Evolutionary conservation across 2,888 invertebrate genomes (phyloP).

Genomic region (Ectemnius continuus): DNA sequence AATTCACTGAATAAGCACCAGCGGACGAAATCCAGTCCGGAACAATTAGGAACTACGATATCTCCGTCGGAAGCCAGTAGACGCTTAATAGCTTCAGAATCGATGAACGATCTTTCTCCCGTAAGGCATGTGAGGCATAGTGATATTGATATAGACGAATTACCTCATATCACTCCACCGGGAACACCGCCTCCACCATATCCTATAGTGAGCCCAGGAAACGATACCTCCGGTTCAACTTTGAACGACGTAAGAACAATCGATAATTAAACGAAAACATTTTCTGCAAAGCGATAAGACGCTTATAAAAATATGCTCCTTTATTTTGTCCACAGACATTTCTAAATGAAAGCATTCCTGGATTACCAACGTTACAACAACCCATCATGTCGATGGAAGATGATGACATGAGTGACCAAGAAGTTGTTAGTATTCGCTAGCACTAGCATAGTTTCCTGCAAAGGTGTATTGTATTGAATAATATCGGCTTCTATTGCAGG

Average conservation of each 20-base stretch:
- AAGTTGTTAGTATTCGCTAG: slow-evolving; percentile 81
- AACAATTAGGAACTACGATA: slow-evolving; percentile 78
- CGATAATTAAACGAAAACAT: not conserved
- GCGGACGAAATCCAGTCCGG: slow-evolving; percentile 84
- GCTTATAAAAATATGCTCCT: not conserved
- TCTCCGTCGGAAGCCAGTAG: slow-evolving; percentile 77
- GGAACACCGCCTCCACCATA: slow-evolving; percentile 95
- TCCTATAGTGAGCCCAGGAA: slow-evolving; percentile 77
- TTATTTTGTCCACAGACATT: slow-evolving; percentile 37
- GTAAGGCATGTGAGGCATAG: slow-evolving; percentile 64
- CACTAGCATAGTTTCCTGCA: too few relatives aligned
- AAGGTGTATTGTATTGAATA: too few relatives aligned
- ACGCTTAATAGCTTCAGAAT: slow-evolving; percentile 81
- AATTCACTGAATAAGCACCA: slow-evolving; percentile 80
- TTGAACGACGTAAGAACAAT: slow-evolving; percentile 67
- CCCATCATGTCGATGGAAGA: slow-evolving; percentile 97
- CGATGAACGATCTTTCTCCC: slow-evolving; percentile 81
- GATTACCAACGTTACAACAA: slow-evolving; percentile 80
- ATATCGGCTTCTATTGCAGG: slow-evolving; percentile 78
- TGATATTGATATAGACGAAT: slow-evolving; percentile 77
- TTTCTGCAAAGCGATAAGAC: not conserved
- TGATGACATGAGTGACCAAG: slow-evolving; percentile 93
- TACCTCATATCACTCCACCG: slow-evolving; percentile 82
- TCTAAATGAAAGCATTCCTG: slow-evolving; percentile 70
- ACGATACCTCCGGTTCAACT: slow-evolving; percentile 66